A percentile compares a stretch with the other conserved stretches of the same genome.
These are phyloP conservation scores for Parauchenoglanis punctatus DNA, from an alignment of 2,797 vertebrate genomes.

Conservation along the genomic window DNA sequence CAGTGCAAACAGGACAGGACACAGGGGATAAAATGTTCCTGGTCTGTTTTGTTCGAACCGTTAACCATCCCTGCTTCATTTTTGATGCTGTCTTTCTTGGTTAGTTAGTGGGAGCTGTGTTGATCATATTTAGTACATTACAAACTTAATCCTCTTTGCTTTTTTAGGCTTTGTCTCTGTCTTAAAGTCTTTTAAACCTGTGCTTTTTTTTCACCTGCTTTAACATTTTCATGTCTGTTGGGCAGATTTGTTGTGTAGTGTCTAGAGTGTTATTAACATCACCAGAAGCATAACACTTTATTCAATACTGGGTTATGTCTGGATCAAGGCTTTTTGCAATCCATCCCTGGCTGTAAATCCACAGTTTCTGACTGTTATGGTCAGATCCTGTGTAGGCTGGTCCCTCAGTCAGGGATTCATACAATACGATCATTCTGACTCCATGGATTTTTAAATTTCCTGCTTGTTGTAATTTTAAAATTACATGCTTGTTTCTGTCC, in stretches of 20 bases:
- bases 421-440: neutral
- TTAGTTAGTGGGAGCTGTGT: slow-evolving; percentile 21
- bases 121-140: neutral
- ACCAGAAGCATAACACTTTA: neutral
- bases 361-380: neutral
- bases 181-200: slow-evolving; percentile 1
- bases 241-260: slow-evolving; percentile 1
- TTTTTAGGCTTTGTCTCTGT: neutral
- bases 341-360: neutral
- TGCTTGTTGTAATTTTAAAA: neutral
- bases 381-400: neutral
- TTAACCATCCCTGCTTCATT: slow-evolving; percentile 35
- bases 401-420: slow-evolving; percentile 2
- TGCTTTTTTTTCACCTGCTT: neutral
- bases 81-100: slow-evolving; percentile 16
- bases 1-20: slow-evolving; percentile 58
- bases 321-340: neutral
- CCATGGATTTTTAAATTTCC: neutral
- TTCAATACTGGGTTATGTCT: neutral
- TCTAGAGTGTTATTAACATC: neutral
- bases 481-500: neutral
- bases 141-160: slow-evolving; percentile 2
- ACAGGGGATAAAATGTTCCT: slow-evolving; percentile 32
- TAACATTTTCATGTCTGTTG: slow-evolving; percentile 1
- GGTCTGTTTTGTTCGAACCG: slow-evolving; percentile 21